Evolutionary conservation across 2,797 vertebrate genomes (phyloP), one percentile per base, ranked within the genome.

Genomic region (Scomberomorus guttatus): DNA sequence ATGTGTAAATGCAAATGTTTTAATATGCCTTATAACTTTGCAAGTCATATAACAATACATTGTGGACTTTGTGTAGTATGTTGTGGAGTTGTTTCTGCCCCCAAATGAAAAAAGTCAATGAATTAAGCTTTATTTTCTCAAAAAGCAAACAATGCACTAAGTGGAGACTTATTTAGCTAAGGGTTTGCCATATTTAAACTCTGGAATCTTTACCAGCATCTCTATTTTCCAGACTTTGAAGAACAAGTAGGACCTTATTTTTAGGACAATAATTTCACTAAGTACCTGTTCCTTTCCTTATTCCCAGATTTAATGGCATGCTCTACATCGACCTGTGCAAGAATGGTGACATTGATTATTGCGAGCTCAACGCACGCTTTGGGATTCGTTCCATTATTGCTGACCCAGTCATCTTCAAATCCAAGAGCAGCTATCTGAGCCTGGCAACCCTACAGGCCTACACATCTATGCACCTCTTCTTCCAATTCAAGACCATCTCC

Each of bases 291-390:
- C 5, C 46, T 75, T 42, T 80, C 15, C 13, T 67, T n/a, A n/a
- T 18, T 62, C 62, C 71, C 78, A 97, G 97, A 95, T 99, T 99
- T 91, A 99, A 99, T 0, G 98, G 98, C 67, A 96, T 99, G 94
- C 97, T 99, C 70, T 99, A 99, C 94, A 99, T 99, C 22, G 98
- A 99, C 93, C 93, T 99, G 77, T 99, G 98, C 95, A 99, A 99
- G 94, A 99, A 99, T 0, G 98, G 98, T 0, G 98, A 99, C 90
- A 99, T 99, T 9, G 98, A 99, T 89, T 99, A 96, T 55, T 99
- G 98, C 0, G 98, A 99, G 91, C 94, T 99, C 52, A 99, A 99
- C 77, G 98, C 98, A 0, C 97, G 98, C 60, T 99, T 99, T 27
- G 98, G 98, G 48, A 95, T 99, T 80, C 97, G 98, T 34, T 98